Evolutionary conservation across 2,888 invertebrate genomes (phyloP).

Genomic region (Drosophila neotestacea): DNA sequence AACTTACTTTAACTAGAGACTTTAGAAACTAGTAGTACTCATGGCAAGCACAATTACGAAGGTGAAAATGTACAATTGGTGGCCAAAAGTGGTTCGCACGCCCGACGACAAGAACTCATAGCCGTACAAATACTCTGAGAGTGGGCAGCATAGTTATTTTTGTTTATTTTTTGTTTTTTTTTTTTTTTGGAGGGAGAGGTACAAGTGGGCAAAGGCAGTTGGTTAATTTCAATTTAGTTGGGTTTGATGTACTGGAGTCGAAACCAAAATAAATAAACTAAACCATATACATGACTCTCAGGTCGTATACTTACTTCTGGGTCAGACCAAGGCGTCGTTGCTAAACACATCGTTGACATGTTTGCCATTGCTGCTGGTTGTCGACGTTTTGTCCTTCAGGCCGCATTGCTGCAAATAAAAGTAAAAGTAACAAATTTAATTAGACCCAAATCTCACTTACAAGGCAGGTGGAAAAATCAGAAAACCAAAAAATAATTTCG

Average conservation of each 20-base stretch:
- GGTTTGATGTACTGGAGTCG: slow-evolving; percentile 19
- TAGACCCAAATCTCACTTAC: slow-evolving; percentile 5
- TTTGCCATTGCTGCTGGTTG: slow-evolving; percentile 66
- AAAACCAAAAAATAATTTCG: slow-evolving; percentile 57
- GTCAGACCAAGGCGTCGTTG: slow-evolving; percentile 85
- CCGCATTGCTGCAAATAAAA: slow-evolving; percentile 82
- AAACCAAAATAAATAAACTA: slow-evolving; percentile 2
- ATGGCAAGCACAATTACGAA: slow-evolving; percentile 63
- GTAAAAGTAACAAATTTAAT: slow-evolving; percentile 35
- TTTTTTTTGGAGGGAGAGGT: slow-evolving; percentile 16
- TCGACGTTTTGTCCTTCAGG: slow-evolving; percentile 80
- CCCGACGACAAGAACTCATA: slow-evolving; percentile 72
- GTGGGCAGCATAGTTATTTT: slow-evolving; percentile 39
- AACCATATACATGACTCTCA: slow-evolving; percentile 8
- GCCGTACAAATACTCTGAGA: slow-evolving; percentile 71
- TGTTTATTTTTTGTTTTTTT: no score
- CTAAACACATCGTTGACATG: slow-evolving; percentile 85
- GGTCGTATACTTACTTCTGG: slow-evolving; percentile 81
- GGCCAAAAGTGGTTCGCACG: slow-evolving; percentile 59
- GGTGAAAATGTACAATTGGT: slow-evolving; percentile 68
- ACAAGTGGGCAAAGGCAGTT: slow-evolving; percentile 43
- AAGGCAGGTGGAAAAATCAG: slow-evolving; percentile 4
- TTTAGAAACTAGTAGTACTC: slow-evolving; percentile 68
- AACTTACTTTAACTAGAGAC: slow-evolving; percentile 70
- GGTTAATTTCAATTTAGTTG: slow-evolving; percentile 38